A percentile compares a stretch with the other conserved stretches of the same genome.
phyloP scores from a whole-genome alignment of 1,140 invertebrate species.

The Danaus plexippus region DNA sequence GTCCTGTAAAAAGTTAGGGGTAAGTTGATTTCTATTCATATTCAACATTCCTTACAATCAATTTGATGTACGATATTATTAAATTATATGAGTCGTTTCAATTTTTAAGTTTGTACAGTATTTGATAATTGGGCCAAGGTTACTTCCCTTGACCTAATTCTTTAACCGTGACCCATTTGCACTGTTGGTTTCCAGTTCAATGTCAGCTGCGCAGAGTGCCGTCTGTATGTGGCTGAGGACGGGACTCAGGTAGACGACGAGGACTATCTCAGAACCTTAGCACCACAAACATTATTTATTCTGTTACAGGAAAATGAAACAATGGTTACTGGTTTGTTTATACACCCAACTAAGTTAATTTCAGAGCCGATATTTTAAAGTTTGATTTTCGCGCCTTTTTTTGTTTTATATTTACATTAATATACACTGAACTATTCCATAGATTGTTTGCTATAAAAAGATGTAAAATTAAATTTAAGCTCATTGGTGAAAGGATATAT shows the following conservation, averaged over 20 bases:
- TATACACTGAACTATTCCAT: too few relatives aligned
- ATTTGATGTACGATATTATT: slow-evolving; percentile 6
- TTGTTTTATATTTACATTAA: too few relatives aligned
- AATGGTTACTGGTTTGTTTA: slow-evolving; percentile 76
- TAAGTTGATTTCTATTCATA: slow-evolving; percentile 60
- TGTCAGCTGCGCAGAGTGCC: slow-evolving; percentile 56
- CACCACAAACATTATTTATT: slow-evolving; percentile 81
- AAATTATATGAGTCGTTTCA: slow-evolving; percentile 14
- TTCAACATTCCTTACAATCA: neutral
- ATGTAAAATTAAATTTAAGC: too few relatives aligned
- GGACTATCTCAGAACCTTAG: slow-evolving; percentile 80
- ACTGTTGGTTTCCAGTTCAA: slow-evolving; percentile 56
- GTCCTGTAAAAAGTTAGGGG: slow-evolving; percentile 77
- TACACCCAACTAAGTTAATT: neutral
- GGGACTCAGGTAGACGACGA: slow-evolving; percentile 82
- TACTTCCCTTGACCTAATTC: slow-evolving; percentile 44
- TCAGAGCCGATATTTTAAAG: too few relatives aligned
- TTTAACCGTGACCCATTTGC: slow-evolving; percentile 43
- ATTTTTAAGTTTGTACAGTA: slow-evolving; percentile 22
- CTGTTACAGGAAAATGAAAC: slow-evolving; percentile 75
- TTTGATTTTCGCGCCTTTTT: too few relatives aligned
- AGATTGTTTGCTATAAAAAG: too few relatives aligned
- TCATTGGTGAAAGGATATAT: too few relatives aligned
- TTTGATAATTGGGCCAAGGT: slow-evolving; percentile 39
- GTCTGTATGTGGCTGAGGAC: slow-evolving; percentile 74